Evolutionary conservation across 2,888 invertebrate genomes (phyloP).

Genomic region (Cantharis rustica): DNA sequence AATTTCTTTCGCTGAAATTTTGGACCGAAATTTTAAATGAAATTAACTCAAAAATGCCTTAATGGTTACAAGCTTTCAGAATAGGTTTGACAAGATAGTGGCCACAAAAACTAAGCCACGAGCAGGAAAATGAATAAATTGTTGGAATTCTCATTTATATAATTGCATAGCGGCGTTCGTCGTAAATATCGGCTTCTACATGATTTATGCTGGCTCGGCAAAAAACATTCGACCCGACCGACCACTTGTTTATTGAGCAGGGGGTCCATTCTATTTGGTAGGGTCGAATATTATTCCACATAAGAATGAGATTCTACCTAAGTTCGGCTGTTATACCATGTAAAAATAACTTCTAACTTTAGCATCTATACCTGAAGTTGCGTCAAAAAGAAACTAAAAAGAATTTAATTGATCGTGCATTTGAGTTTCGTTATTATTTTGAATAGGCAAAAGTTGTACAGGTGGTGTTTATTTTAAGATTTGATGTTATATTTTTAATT

Average conservation of each 20-base stretch:
- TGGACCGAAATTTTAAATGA: neutral
- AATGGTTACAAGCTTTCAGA: neutral
- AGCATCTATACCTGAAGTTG: neutral
- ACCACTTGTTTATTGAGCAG: slow-evolving; percentile 38
- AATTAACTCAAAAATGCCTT: neutral
- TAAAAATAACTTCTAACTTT: neutral
- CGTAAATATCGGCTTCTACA: slow-evolving; percentile 30
- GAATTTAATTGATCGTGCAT: neutral
- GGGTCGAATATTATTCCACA: slow-evolving; percentile 9
- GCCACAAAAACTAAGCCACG: slow-evolving; percentile 1
- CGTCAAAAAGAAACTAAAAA: neutral
- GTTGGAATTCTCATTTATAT: slow-evolving; percentile 32
- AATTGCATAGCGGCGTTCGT: slow-evolving; percentile 31
- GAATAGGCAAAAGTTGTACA: neutral
- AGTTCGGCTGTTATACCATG: neutral
- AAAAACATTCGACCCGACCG: slow-evolving; percentile 29
- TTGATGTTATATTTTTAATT: neutral
- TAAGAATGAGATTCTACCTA: slow-evolving; percentile 9
- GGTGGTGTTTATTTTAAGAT: neutral
- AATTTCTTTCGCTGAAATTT: neutral
- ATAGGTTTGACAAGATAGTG: neutral
- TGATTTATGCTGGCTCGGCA: slow-evolving; percentile 30
- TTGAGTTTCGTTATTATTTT: neutral
- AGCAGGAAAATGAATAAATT: slow-evolving; percentile 29
- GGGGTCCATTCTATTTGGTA: slow-evolving; percentile 34